Base-by-base conservation (phyloP, 2,797 vertebrate genomes). In the Mionectes olivaceus region DNA sequence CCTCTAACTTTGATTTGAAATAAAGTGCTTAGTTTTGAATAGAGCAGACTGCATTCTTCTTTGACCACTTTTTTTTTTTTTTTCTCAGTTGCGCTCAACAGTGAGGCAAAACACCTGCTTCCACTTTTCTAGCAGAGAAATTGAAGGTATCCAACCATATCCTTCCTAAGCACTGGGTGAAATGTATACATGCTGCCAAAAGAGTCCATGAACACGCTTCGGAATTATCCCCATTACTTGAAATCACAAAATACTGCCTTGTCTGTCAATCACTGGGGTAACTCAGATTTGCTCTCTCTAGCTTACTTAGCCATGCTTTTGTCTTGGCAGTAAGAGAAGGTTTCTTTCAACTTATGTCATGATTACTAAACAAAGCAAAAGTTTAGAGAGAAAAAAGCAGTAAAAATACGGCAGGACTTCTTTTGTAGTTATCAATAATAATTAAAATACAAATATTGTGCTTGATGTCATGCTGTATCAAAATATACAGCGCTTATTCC, bases 61-160 rank as follows among this genome's bases (percentile, higher is more conserved):
- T 47, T 76, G 61, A 90, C 28, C 30, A 11, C 24, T 12, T 63
- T 41, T 27, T 53, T 8, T 21, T 52, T 8, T 19, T 41, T 22
- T 25, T 82, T 67, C n/a, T 67, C n/a, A 71, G 41, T 44, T 90
- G 35, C 47, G 57, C n/a, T 93, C 33, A 83, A 56, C 23, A 67
- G 33, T 80, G 91, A 96, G 49, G 37, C 37, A 87, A 87, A 95
- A 91, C 87, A 96, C 89, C 95, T 94, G 93, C 79, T 81, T 70
- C 47, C 83, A 89, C 21, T 93, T 69, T 74, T 77, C 83, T 64
- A 84, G 63, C 27, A 56, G 32, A 87, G 53, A 39, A 87, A 25
- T 35, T 8, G 9, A 92, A 89, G 56, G 47, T 76, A 63, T 47
- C 80, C 79, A 63, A 80, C 67, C 49, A 70, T 67, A 73, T 57